phyloP scores from a whole-genome alignment of 2,888 invertebrate genomes.

The Tachina fera region DNA sequence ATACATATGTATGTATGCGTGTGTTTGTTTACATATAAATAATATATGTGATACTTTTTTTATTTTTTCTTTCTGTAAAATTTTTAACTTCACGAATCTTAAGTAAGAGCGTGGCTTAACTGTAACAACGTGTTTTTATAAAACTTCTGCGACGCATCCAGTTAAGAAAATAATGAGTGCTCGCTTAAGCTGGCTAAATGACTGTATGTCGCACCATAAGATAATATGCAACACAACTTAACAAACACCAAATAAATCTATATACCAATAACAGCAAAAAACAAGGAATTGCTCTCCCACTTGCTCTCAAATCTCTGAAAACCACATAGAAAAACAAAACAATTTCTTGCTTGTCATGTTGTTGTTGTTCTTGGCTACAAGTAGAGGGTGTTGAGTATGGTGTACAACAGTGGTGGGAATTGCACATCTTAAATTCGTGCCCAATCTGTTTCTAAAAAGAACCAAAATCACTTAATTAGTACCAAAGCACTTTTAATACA shows the following conservation, averaged over 20 bases:
- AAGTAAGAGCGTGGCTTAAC: constrained; percentile 59
- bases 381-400: constrained; percentile 64
- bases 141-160: constrained; percentile 67
- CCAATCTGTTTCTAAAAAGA: no score
- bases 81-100: constrained; percentile 50
- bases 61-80: not conserved
- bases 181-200: constrained; percentile 64
- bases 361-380: constrained; percentile 47
- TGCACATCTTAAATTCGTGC: no score
- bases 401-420: not conserved
- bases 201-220: constrained; percentile 62
- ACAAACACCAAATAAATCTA: constrained; percentile 53
- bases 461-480: no score
- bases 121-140: constrained; percentile 62
- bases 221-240: constrained; percentile 60
- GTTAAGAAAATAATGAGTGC: constrained; percentile 63
- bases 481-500: no score
- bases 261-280: constrained; percentile 54
- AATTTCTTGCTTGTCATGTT: not conserved
- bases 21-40: constrained; percentile 9
- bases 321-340: constrained; percentile 21
- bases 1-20: not conserved
- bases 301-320: constrained; percentile 52
- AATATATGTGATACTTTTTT: not conserved
- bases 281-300: constrained; percentile 57